Conservation (phyloP, 1,140 invertebrate species). For the Periplaneta americana region DNA sequence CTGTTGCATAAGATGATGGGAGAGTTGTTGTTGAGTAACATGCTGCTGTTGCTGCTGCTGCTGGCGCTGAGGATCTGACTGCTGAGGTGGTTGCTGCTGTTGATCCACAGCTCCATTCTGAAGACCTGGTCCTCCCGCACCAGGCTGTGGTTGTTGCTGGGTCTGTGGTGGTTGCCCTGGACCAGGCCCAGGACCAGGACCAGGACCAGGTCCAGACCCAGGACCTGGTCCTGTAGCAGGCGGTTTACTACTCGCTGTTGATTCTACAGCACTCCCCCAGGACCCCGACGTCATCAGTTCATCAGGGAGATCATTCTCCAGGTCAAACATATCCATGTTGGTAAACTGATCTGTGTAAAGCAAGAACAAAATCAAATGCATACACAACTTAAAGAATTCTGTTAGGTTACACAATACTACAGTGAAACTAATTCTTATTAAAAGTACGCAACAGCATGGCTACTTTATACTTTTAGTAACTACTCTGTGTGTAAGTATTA, state of each 20-base stretch:
- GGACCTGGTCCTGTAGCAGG: constrained; percentile 71
- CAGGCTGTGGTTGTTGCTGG: constrained; percentile 47
- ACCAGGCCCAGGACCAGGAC: background rate
- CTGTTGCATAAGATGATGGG: constrained; percentile 41
- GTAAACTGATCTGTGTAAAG: constrained; percentile 57
- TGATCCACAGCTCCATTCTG: constrained; percentile 15
- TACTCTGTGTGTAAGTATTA: too few species aligned
- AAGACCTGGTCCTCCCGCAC: constrained; percentile 28
- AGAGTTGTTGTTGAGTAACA: constrained; percentile 38
- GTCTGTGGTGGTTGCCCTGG: background rate
- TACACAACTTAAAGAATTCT: too few species aligned
- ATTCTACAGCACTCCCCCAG: constrained; percentile 45
- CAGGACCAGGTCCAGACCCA: constrained; percentile 46
- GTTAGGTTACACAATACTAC: too few species aligned
- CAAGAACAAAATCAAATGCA: background rate
- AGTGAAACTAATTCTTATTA: too few species aligned
- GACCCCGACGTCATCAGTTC: constrained; percentile 69
- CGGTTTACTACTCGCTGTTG: constrained; percentile 46
- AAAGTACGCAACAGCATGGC: too few species aligned
- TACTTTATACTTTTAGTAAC: too few species aligned
- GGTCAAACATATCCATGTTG: constrained; percentile 75
- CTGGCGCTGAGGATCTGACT: constrained; percentile 38
- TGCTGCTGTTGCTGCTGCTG: constrained; percentile 36
- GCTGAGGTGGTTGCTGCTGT: constrained; percentile 26
- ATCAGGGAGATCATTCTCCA: constrained; percentile 90